Base-by-base conservation (phyloP, 2,113 vertebrate genomes). In the Catagonus wagneri region DNA sequence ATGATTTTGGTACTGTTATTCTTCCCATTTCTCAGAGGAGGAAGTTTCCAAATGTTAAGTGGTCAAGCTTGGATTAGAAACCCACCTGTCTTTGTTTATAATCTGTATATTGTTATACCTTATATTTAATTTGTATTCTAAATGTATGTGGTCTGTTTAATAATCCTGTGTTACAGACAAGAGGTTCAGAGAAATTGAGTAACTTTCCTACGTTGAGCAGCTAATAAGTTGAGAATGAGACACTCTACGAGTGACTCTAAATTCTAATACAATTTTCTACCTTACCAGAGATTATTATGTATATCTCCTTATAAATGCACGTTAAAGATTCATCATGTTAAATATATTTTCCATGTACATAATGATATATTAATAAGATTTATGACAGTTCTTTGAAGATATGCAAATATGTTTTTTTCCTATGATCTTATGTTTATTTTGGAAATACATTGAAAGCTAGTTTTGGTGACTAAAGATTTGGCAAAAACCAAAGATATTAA, bases 401-500 rank as follows among this genome's bases (percentile, higher is more conserved):
- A 66, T 6, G 2, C 3, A 23, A 65, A n/a, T 5, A 60, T 0
- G 52, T 50, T 74, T 16, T 88, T 75, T 69, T 65, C 36, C 32
- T 80, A 72, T n/a, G 90, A n/a, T 75, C 32, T 60, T 71, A 56
- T 90, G 52, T n/a, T 85, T 71, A 93, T 84, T 90, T 25, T 34
- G 90, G 66, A 68, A 32, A 93, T 95, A 56, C 58, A 97, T 81
- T 94, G 54, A 34, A 97, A 94, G 97, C 2, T 61, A 56, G 80
- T 68, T 65, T 97, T 68, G 75, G 0, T 89, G 83, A 90, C 84
- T 96, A 96, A 97, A 97, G 97, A 89, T 81, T 95, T 93, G 93
- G 54, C 4, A 96, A 93, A 63, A 84, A 90, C 61, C 65, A 7
- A 95, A 91, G 34, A 80, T 85, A 94, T 74, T 94, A 74, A 72